Conservation (phyloP, 2,113 vertebrate species). For the Polypterus senegalus region DNA sequence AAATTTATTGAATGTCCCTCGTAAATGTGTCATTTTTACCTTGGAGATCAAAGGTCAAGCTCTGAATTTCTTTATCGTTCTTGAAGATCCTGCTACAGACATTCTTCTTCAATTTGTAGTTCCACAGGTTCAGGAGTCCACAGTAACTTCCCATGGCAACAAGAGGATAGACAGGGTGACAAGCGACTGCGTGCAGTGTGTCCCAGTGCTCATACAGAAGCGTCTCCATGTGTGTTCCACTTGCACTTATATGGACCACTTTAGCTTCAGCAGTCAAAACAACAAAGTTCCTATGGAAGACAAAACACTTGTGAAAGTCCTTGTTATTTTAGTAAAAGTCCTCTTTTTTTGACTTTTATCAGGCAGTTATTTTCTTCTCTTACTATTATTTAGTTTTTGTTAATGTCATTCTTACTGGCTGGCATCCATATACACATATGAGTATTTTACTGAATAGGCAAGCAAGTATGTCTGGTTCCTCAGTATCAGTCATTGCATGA, state of each 20-base stretch:
- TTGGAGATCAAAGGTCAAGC: conserved; percentile 64
- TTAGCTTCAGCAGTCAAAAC: conserved; percentile 59
- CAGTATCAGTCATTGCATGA: no score
- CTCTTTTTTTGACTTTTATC: no score
- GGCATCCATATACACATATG: no score
- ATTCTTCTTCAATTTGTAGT: conserved; percentile 47
- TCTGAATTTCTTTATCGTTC: conserved; percentile 46
- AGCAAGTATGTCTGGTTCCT: no score
- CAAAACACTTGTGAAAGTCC: background rate
- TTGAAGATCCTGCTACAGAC: conserved; percentile 57
- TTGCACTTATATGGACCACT: conserved; percentile 52
- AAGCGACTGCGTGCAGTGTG: conserved; percentile 57
- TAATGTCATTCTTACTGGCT: no score
- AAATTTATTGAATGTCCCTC: no score
- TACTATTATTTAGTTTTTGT: no score
- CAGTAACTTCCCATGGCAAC: conserved; percentile 58
- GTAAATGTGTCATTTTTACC: conserved; percentile 39
- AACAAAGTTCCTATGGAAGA: conserved; percentile 69
- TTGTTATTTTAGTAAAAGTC: no score
- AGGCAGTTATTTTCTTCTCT: no score
- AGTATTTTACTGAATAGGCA: no score
- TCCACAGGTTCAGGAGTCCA: conserved; percentile 71
- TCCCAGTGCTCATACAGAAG: conserved; percentile 50
- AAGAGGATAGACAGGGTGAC: conserved; percentile 58
- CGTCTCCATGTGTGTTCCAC: conserved; percentile 35